These are phyloP conservation scores for Spilosoma lubricipeda DNA, from an alignment of 2,888 invertebrate genomes.

Conservation along the genomic window DNA sequence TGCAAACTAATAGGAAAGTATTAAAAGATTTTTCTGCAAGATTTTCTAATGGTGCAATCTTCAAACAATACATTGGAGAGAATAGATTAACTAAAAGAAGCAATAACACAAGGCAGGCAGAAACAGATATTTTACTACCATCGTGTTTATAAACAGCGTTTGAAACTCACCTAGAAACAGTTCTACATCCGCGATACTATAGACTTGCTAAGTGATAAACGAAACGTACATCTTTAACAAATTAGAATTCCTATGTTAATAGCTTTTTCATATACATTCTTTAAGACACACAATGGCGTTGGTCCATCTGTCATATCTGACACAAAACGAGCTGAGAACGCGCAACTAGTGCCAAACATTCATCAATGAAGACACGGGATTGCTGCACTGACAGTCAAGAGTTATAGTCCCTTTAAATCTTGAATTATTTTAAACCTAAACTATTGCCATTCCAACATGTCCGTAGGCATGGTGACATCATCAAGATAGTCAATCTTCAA, in stretches of 20 bases:
- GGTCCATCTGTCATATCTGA: constrained; percentile 37
- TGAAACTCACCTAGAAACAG: constrained; percentile 13
- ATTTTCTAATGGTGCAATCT: constrained; percentile 6
- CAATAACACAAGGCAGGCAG: constrained; percentile 12
- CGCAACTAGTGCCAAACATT: constrained; percentile 39
- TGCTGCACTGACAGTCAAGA: constrained; percentile 20
- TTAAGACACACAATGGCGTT: constrained; percentile 17
- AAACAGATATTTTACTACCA: constrained; percentile 5
- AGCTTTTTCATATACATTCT: constrained; percentile 27
- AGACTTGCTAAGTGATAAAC: constrained; percentile 2
- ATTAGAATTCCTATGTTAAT: constrained; percentile 19
- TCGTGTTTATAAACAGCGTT: constrained; percentile 17
- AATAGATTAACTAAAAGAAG: constrained; percentile 12
- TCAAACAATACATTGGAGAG: neutral
- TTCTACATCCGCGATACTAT: constrained; percentile 3
- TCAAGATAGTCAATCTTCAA: neutral
- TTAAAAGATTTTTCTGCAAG: constrained; percentile 8
- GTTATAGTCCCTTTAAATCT: constrained; percentile 21
- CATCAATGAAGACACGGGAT: constrained; percentile 35
- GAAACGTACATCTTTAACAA: constrained; percentile 1
- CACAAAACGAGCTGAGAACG: constrained; percentile 27
- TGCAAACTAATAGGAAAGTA: constrained; percentile 24
- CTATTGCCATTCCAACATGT: constrained; percentile 11
- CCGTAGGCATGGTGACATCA: neutral
- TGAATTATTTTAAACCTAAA: constrained; percentile 17